These are phyloP conservation scores for Callorhinus ursinus DNA, from an alignment of 2,113 vertebrate species.

Conservation along the genomic window DNA sequence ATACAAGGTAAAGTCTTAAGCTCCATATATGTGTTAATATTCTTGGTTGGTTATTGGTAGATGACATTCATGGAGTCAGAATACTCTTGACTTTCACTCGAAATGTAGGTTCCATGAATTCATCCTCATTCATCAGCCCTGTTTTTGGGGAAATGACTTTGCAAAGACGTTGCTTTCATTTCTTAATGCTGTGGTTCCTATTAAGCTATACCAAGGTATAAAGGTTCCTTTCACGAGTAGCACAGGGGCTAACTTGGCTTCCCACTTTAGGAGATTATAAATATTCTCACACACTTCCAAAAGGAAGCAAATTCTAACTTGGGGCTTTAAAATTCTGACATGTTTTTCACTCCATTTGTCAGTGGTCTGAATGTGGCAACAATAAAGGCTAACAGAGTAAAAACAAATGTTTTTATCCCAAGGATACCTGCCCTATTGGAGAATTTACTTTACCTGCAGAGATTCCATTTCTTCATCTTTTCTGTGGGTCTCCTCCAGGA, in stretches of 20 bases:
- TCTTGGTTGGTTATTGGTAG: neutral
- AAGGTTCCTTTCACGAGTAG: conserved; percentile 11
- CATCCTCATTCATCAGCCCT: neutral
- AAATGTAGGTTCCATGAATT: neutral
- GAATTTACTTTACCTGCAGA: conserved; percentile 91
- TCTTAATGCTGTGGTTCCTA: neutral
- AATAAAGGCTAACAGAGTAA: conserved; percentile 9
- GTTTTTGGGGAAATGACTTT: neutral
- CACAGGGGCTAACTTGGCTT: neutral
- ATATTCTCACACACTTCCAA: conserved; percentile 14
- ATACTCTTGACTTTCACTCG: conserved; percentile 16
- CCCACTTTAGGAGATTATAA: neutral
- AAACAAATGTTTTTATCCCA: conserved; percentile 38
- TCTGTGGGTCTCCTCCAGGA: conserved; percentile 89
- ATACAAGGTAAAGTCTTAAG: neutral
- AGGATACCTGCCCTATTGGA: neutral
- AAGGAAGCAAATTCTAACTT: conserved; percentile 13
- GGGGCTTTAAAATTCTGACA: neutral
- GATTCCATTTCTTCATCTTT: conserved; percentile 93
- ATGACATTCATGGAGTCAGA: neutral
- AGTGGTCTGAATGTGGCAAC: neutral
- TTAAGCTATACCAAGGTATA: neutral
- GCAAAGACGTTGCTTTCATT: conserved; percentile 11
- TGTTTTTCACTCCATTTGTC: neutral
- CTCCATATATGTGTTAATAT: neutral